Percentiles rank a stretch among this genome's conserved stretches.
These are phyloP conservation scores for Sympetrum striolatum DNA, from an alignment of 2,888 invertebrate genomes.

Conservation along the genomic window DNA sequence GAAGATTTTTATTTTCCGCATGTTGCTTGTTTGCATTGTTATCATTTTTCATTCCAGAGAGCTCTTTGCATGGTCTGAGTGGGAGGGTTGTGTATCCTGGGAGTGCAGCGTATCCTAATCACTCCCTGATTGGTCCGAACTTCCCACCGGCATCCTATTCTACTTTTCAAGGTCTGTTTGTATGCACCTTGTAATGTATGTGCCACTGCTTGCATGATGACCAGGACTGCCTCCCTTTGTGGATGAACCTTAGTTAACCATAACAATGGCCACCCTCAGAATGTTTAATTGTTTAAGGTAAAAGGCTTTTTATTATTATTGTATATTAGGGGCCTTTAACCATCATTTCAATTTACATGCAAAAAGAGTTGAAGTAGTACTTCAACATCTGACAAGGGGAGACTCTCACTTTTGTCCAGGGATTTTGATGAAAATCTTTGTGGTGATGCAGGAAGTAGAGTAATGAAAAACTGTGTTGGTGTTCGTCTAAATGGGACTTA, in stretches of 20 bases:
- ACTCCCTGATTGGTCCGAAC: conserved; percentile 19
- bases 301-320: conserved; percentile 14
- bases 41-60: conserved; percentile 27
- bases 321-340: conserved; percentile 1
- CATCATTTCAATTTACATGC: neutral
- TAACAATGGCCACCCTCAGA: conserved; percentile 26
- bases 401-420: too few relatives aligned
- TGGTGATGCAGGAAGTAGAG: too few relatives aligned
- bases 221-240: conserved; percentile 36
- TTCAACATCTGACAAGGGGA: neutral
- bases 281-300: conserved; percentile 6
- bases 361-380: neutral
- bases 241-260: conserved; percentile 35
- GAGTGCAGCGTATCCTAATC: conserved; percentile 23
- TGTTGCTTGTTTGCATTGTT: conserved; percentile 32
- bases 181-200: conserved; percentile 32
- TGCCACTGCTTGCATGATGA: conserved; percentile 33
- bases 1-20: neutral
- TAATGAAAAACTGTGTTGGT: too few relatives aligned
- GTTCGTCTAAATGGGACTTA: too few relatives aligned
- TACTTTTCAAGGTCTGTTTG: conserved; percentile 41
- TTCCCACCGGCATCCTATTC: conserved; percentile 24
- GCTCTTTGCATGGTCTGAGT: conserved; percentile 36
- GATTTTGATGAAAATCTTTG: too few relatives aligned
- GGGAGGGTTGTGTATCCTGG: conserved; percentile 27